phyloP scores from a whole-genome alignment of 2,888 invertebrate genomes.

The Agrotis segetum region DNA sequence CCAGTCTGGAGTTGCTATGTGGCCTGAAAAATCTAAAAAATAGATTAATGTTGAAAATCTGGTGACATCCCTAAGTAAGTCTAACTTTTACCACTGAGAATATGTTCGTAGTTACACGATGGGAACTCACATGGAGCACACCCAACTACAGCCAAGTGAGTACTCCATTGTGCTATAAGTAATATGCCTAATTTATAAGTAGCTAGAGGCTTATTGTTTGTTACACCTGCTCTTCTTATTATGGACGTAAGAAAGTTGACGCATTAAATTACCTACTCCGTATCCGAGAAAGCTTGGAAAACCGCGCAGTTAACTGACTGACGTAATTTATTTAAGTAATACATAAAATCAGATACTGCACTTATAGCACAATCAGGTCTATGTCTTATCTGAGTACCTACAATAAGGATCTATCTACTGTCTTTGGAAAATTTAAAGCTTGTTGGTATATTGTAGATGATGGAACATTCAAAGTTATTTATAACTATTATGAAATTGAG shows the following conservation, averaged over 20 bases:
- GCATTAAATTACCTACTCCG: constrained; percentile 45
- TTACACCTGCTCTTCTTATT: constrained; percentile 56
- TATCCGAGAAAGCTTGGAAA: constrained; percentile 60
- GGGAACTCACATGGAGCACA: constrained; percentile 62
- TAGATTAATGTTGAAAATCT: neutral
- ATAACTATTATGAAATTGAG: constrained; percentile 40
- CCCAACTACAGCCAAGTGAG: constrained; percentile 35
- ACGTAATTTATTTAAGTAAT: constrained; percentile 31
- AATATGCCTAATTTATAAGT: constrained; percentile 65
- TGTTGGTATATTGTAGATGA: neutral
- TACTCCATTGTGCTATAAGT: constrained; percentile 66
- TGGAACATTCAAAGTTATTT: neutral
- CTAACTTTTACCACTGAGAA: constrained; percentile 47
- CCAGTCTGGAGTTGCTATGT: too few relatives aligned
- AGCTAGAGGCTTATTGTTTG: constrained; percentile 57
- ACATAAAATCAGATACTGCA: neutral
- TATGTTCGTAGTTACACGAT: constrained; percentile 67
- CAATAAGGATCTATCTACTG: neutral
- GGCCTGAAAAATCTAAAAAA: neutral
- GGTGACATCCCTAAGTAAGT: constrained; percentile 52
- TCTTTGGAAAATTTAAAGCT: neutral
- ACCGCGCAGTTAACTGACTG: constrained; percentile 30
- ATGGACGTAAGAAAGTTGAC: constrained; percentile 59
- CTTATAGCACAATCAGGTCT: neutral
- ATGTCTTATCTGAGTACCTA: neutral